Evolutionary conservation across 1,140 invertebrate species (phyloP).

Genomic region (Aporrectodea caliginosa): DNA sequence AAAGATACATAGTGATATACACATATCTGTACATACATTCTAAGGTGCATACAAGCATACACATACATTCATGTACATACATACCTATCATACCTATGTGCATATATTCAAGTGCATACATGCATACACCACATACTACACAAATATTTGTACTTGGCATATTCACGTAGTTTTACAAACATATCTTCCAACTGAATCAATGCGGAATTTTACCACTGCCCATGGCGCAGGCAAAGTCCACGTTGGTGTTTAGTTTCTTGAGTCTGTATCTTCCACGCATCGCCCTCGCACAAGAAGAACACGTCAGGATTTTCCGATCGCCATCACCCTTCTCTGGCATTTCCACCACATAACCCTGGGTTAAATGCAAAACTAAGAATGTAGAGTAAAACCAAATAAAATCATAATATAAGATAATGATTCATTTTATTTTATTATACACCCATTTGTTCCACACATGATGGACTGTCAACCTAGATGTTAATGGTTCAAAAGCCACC

Average conservation of each 20-base stretch:
- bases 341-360: constrained; percentile 48
- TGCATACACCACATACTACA: no score
- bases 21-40: no score
- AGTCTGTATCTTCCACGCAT: constrained; percentile 51
- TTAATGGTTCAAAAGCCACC: no score
- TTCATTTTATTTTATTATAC: no score
- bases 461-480: no score
- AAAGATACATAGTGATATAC: no score
- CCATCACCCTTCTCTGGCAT: constrained; percentile 35
- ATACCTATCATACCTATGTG: neutral
- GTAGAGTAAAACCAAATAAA: neutral
- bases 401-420: no score
- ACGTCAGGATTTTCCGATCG: constrained; percentile 41
- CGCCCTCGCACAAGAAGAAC: constrained; percentile 52
- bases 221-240: constrained; percentile 52
- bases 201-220: constrained; percentile 46
- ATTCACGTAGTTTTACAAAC: no score
- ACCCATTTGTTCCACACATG: no score
- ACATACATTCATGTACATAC: neutral
- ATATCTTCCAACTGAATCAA: neutral
- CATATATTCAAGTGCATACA: neutral
- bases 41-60: no score
- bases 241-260: constrained; percentile 40
- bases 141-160: no score
- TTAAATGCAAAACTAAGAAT: neutral